Percentiles rank a stretch among this genome's conserved stretches.
phyloP scores from a whole-genome alignment of 2,797 vertebrate species.

The Pelodytes ibericus region DNA sequence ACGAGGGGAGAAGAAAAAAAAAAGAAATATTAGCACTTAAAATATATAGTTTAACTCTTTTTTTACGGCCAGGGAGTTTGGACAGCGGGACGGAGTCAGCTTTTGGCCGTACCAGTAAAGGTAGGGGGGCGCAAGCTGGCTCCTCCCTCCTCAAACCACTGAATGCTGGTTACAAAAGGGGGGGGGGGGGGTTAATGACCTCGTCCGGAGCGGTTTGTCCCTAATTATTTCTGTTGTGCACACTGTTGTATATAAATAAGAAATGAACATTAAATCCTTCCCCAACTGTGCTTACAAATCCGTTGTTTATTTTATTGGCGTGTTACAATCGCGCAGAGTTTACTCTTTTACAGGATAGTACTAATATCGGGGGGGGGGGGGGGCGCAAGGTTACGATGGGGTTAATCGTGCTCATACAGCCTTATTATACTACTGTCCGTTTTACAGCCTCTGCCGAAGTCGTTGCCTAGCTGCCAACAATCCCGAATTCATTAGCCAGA shows the following conservation, averaged over 20 bases:
- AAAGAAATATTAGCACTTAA: constrained; percentile 44
- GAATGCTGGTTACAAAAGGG: not conserved
- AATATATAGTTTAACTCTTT: constrained; percentile 24
- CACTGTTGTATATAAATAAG: not conserved
- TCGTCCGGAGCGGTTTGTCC: not conserved
- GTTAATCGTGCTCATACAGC: too few species aligned
- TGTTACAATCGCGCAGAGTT: too few species aligned
- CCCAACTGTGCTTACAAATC: not conserved
- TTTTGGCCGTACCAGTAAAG: too few species aligned
- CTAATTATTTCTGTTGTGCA: not conserved
- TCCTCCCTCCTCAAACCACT: too few species aligned
- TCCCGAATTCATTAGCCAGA: too few species aligned
- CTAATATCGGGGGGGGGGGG: too few species aligned
- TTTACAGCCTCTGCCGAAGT: too few species aligned
- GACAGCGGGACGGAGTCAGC: not conserved
- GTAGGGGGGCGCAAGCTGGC: too few species aligned
- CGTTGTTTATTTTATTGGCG: not conserved
- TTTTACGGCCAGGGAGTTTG: not conserved
- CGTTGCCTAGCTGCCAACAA: too few species aligned
- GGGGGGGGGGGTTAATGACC: not conserved
- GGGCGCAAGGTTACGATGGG: too few species aligned
- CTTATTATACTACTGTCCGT: too few species aligned
- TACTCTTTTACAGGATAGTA: too few species aligned
- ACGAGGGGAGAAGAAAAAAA: not conserved
- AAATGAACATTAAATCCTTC: constrained; percentile 5